Evolutionary conservation across 1,140 invertebrate genomes (phyloP).

Genomic region (Caenorhabditis inopinata): DNA sequence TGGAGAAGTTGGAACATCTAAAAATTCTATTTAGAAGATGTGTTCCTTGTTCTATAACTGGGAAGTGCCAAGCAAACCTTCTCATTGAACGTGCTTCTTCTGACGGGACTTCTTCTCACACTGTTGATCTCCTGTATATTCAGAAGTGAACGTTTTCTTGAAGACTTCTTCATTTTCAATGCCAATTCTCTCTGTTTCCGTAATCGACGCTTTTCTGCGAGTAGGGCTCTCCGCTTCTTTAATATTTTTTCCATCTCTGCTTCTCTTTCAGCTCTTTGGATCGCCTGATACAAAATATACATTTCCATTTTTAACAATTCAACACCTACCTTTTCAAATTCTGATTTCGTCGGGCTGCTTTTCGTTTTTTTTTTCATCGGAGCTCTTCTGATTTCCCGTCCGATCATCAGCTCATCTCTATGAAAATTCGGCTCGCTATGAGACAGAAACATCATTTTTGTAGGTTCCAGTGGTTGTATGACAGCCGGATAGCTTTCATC

Average conservation of each 20-base stretch:
- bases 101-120: conserved; percentile 2
- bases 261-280: conserved; percentile 11
- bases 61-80: conserved; percentile 1
- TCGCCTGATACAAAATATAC: not conserved
- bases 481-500: conserved; percentile 10
- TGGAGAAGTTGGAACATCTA: conserved; percentile 28
- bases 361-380: not conserved
- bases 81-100: not conserved
- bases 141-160: not conserved
- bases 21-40: not conserved
- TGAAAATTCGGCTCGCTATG: conserved; percentile 6
- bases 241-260: conserved; percentile 18
- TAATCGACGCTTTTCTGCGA: not conserved
- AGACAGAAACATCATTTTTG: conserved; percentile 8
- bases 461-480: not conserved
- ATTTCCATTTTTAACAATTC: no score
- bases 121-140: not conserved
- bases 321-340: not conserved
- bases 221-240: not conserved
- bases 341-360: not conserved
- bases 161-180: not conserved
- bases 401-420: not conserved
- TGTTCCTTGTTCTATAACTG: no score
- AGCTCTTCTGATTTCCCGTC: not conserved
- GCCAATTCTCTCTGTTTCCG: conserved; percentile 9